These are phyloP conservation scores for Probaryconus sp. DNA, from an alignment of 1,140 invertebrate species.

Conservation along the genomic window DNA sequence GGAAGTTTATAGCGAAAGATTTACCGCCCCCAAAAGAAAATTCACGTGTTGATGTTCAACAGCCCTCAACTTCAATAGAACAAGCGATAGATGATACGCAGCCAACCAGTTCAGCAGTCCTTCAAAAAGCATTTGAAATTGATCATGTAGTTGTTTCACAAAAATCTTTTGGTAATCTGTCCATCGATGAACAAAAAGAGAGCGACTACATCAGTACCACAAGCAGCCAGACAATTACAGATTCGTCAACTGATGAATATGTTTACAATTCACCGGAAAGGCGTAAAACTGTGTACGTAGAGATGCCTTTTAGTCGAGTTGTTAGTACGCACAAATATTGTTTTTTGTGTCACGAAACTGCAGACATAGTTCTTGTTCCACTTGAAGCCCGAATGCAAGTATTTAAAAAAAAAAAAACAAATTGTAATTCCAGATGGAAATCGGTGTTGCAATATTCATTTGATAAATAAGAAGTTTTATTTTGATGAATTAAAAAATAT, in stretches of 20 bases:
- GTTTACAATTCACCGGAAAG: background rate
- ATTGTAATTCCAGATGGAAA: background rate
- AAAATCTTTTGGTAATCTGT: background rate
- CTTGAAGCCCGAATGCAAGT: slow-evolving; percentile 4
- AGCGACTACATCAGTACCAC: background rate
- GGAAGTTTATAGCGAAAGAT: background rate
- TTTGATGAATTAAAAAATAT: background rate
- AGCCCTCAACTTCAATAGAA: background rate
- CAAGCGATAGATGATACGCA: too few species aligned
- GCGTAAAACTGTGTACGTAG: background rate
- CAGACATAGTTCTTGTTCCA: background rate
- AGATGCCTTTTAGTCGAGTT: background rate
- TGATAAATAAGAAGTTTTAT: background rate
- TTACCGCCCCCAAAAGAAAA: background rate
- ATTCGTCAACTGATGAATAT: background rate
- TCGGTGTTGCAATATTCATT: background rate
- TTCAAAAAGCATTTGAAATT: background rate
- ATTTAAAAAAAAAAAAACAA: background rate
- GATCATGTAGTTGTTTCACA: background rate
- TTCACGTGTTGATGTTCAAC: background rate
- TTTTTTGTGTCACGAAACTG: background rate
- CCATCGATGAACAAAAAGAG: background rate
- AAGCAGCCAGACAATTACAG: slow-evolving; percentile 1
- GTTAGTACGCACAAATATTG: background rate
- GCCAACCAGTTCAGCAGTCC: too few species aligned